Conservation (phyloP, 2,113 vertebrate genomes). For the Carassius carassius region DNA sequence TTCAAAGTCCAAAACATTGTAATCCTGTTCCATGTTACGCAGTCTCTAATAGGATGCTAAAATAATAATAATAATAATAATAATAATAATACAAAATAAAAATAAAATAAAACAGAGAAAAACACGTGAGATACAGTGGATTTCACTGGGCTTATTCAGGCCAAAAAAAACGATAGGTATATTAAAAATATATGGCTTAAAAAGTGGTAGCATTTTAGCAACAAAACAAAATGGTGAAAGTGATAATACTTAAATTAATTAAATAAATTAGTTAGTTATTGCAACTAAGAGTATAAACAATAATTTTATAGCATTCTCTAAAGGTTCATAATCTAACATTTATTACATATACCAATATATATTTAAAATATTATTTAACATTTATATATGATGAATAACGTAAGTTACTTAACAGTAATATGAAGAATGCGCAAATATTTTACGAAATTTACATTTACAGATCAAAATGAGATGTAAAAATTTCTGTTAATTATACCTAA, state of each 20-base stretch:
- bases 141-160: background rate
- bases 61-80: no score
- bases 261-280: no score
- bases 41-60: background rate
- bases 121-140: background rate
- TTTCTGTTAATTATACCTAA: background rate
- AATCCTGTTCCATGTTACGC: background rate
- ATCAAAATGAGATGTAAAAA: background rate
- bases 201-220: background rate
- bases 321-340: no score
- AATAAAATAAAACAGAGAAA: no score
- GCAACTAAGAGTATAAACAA: no score
- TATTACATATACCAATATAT: no score
- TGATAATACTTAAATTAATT: no score
- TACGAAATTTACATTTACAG: background rate
- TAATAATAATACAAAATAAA: background rate
- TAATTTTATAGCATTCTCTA: no score
- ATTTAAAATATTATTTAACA: no score
- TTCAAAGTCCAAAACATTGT: constrained; percentile 49
- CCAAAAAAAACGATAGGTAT: background rate
- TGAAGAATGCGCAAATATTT: background rate
- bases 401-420: background rate
- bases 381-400: background rate
- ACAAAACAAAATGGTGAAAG: no score
- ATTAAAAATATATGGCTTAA: no score